Evolutionary conservation across 2,888 invertebrate species (phyloP).

Genomic region (Eueremaeus valkanovi): DNA sequence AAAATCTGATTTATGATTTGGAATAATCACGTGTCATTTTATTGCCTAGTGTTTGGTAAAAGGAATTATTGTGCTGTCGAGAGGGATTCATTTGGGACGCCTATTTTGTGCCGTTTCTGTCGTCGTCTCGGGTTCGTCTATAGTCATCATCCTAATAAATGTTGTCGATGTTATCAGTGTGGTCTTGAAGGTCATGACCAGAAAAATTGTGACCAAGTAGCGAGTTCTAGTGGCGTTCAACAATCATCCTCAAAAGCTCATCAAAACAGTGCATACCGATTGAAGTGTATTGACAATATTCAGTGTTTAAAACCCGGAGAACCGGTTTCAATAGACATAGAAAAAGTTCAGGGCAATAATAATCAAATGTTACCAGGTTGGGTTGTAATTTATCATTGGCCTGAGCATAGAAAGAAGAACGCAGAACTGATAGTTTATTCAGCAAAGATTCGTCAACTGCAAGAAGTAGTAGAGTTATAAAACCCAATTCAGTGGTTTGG

Average conservation of each 20-base stretch:
- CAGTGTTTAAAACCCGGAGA: not conserved
- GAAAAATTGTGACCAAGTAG: not conserved
- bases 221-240: not conserved
- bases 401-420: not conserved
- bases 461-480: not conserved
- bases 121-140: not conserved
- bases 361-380: not conserved
- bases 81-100: not conserved
- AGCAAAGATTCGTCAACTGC: not conserved
- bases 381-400: not conserved
- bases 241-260: not conserved
- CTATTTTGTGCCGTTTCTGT: not conserved
- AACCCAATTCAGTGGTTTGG: not conserved
- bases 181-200: not conserved
- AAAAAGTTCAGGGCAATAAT: not conserved
- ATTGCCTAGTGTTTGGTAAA: no score
- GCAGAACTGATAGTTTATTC: not conserved
- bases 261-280: not conserved
- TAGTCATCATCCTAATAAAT: not conserved
- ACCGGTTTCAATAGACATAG: not conserved
- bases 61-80: no score
- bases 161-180: not conserved
- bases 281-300: not conserved
- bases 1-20: no score
- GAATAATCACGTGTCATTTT: no score